A percentile compares a stretch with the other conserved stretches of the same genome.
phyloP scores from a whole-genome alignment of 2,113 vertebrate genomes.

The Mus spicilegus region DNA sequence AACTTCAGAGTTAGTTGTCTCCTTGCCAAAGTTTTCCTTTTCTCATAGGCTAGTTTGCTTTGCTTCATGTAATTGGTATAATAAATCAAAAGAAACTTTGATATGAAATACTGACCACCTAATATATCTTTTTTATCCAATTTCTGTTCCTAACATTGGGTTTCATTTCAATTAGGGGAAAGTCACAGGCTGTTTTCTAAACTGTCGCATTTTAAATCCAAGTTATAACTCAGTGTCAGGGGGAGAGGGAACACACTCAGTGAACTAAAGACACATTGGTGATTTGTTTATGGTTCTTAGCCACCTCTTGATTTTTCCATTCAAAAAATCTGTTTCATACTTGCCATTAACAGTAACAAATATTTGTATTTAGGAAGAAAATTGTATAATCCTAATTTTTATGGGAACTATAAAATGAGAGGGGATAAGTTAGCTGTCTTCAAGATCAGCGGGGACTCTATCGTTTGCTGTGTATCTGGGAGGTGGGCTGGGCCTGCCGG shows the following conservation, averaged over 20 bases:
- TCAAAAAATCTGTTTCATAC: neutral
- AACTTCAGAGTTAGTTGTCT: conserved; percentile 17
- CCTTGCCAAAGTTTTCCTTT: conserved; percentile 43
- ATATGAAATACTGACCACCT: conserved; percentile 46
- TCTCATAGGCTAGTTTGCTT: conserved; percentile 37
- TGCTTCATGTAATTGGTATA: conserved; percentile 44
- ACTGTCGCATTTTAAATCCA: conserved; percentile 38
- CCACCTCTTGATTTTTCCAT: neutral
- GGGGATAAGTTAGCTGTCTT: neutral
- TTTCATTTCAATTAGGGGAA: conserved; percentile 53
- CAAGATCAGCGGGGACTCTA: neutral
- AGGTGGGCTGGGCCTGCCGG: neutral
- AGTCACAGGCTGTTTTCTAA: conserved; percentile 50
- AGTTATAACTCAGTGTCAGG: conserved; percentile 7
- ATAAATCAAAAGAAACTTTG: conserved; percentile 61
- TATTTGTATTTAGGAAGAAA: conserved; percentile 30
- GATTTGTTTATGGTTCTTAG: neutral
- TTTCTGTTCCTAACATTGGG: conserved; percentile 17
- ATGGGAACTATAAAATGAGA: neutral
- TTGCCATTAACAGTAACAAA: conserved; percentile 22
- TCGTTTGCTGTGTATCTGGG: neutral
- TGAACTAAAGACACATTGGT: neutral
- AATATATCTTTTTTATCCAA: conserved; percentile 64
- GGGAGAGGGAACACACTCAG: neutral
- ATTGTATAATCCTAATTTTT: neutral